Conservation (phyloP, 1,140 invertebrate species). For the Neodiprion fabricii region DNA sequence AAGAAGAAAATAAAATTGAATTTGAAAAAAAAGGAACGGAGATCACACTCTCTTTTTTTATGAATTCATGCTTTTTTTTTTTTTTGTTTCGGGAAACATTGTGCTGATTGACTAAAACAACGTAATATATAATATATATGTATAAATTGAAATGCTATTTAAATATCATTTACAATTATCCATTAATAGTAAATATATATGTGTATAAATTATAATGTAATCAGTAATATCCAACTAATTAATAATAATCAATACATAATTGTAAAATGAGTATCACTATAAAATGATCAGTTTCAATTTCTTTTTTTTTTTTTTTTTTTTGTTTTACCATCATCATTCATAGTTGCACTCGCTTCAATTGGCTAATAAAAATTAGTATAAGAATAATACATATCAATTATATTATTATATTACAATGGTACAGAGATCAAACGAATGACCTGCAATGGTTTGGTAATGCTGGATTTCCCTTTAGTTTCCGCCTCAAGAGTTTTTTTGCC, state of each 20-base stretch:
- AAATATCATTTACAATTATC: slow-evolving; percentile 49
- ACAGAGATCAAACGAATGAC: slow-evolving; percentile 57
- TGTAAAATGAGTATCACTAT: slow-evolving; percentile 37
- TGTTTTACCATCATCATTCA: neutral
- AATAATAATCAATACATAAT: slow-evolving; percentile 42
- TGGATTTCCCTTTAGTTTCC: slow-evolving; percentile 18
- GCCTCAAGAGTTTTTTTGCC: neutral
- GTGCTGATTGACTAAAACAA: neutral
- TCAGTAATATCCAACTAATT: slow-evolving; percentile 36
- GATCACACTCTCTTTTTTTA: neutral
- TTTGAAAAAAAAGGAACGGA: neutral
- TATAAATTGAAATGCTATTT: slow-evolving; percentile 31
- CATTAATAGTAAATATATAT: neutral
- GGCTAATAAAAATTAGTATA: slow-evolving; percentile 53
- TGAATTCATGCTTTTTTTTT: slow-evolving; percentile 9
- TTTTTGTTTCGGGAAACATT: neutral
- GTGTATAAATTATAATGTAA: slow-evolving; percentile 40
- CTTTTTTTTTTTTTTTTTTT: slow-evolving; percentile 25
- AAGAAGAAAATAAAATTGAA: slow-evolving; percentile 4
- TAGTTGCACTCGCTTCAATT: slow-evolving; percentile 40
- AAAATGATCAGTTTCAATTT: slow-evolving; percentile 27
- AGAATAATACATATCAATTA: slow-evolving; percentile 46
- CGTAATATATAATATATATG: neutral
- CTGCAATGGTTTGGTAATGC: slow-evolving; percentile 55
- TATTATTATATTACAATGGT: slow-evolving; percentile 53